phyloP scores from a whole-genome alignment of 2,113 vertebrate species.

The Myotis davidii region DNA sequence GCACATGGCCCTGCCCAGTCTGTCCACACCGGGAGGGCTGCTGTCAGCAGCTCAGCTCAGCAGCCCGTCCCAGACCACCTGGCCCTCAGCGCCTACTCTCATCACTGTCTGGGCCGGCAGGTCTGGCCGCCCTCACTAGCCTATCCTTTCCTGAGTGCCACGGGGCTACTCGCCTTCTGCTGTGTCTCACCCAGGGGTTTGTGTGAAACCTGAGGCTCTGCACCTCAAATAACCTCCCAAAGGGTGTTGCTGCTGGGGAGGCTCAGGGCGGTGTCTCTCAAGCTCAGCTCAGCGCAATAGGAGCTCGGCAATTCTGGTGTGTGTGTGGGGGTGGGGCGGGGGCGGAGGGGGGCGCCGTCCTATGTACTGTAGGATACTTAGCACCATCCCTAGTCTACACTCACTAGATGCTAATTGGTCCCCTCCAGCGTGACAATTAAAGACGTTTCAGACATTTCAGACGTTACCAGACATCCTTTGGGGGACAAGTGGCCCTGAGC shows the following conservation, averaged over 20 bases:
- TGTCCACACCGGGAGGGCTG: neutral
- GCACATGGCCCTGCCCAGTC: no score
- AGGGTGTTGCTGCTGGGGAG: neutral
- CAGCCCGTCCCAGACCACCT: neutral
- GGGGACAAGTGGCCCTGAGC: neutral
- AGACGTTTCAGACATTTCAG: neutral
- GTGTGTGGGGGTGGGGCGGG: no score
- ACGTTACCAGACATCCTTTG: neutral
- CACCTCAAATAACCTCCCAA: neutral
- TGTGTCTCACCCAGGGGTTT: neutral
- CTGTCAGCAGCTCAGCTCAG: neutral
- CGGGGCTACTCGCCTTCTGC: neutral
- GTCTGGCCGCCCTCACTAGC: neutral
- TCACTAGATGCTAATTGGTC: neutral
- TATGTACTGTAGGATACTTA: neutral
- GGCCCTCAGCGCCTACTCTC: neutral
- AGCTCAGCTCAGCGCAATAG: neutral
- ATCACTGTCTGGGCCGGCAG: neutral
- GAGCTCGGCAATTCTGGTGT: neutral
- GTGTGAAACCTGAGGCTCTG: neutral
- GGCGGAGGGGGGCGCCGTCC: accelerated
- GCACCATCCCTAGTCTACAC: neutral
- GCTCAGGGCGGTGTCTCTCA: neutral
- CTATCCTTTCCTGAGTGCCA: neutral
- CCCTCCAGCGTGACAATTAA: neutral